These are phyloP conservation scores for Hypsopygia costalis DNA, from an alignment of 2,888 invertebrate species.

Conservation along the genomic window DNA sequence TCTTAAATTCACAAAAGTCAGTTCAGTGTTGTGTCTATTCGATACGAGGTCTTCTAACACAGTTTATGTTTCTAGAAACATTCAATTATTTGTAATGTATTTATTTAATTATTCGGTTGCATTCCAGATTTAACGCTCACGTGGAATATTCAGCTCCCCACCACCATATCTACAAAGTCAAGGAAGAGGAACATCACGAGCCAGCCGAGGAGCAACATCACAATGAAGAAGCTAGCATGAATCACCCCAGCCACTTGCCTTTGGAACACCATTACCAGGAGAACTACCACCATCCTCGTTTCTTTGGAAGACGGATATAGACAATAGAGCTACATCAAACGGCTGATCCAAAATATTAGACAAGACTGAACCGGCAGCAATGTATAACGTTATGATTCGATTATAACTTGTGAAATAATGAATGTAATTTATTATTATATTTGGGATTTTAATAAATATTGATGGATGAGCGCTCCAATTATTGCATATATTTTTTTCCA, in stretches of 20 bases:
- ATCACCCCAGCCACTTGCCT: slow-evolving; percentile 7
- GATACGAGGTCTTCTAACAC: too few species aligned
- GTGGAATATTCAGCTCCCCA: slow-evolving; percentile 32
- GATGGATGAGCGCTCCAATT: neutral
- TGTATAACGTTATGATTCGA: neutral
- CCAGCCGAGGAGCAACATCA: slow-evolving; percentile 3
- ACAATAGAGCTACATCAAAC: neutral
- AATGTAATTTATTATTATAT: neutral
- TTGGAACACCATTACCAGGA: slow-evolving; percentile 8
- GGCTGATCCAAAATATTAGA: neutral
- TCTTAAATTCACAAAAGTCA: too few species aligned
- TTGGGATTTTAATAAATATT: neutral
- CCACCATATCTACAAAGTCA: slow-evolving; percentile 22
- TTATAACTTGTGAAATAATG: neutral
- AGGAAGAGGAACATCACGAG: slow-evolving; percentile 9
- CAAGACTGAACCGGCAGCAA: neutral
- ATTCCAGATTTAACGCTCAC: slow-evolving; percentile 30
- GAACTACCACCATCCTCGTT: slow-evolving; percentile 14
- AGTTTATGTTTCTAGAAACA: too few species aligned
- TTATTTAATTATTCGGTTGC: too few species aligned
- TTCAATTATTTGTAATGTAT: too few species aligned
- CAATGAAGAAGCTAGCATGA: neutral
- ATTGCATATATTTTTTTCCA: neutral
- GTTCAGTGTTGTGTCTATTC: too few species aligned
- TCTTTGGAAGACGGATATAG: slow-evolving; percentile 6